Conservation (phyloP, 2,888 invertebrate species). For the Stictocephala bisonia region DNA sequence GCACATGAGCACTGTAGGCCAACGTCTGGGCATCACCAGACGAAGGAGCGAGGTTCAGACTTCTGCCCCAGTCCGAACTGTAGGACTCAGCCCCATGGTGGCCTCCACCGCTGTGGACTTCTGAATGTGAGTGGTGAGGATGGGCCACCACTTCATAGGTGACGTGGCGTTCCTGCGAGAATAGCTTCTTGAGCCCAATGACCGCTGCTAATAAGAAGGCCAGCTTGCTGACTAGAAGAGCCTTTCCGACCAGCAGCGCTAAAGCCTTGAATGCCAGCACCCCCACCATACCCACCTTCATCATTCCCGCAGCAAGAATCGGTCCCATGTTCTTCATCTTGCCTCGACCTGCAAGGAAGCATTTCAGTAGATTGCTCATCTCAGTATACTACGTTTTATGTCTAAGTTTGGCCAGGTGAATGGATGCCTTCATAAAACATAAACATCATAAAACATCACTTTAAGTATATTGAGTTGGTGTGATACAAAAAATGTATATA, state of each 20-base stretch:
- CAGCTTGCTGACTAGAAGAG: conserved; percentile 85
- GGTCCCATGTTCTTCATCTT: conserved; percentile 78
- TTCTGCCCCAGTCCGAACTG: conserved; percentile 72
- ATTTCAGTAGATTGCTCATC: too few relatives aligned
- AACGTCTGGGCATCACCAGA: conserved; percentile 68
- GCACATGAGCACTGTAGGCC: conserved; percentile 72
- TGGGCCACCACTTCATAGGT: conserved; percentile 82
- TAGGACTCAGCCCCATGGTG: conserved; percentile 66
- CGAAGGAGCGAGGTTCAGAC: conserved; percentile 55
- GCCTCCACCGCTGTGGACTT: conserved; percentile 60
- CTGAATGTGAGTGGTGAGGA: conserved; percentile 69
- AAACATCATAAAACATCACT: too few relatives aligned
- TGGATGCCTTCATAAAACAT: too few relatives aligned
- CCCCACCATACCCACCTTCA: conserved; percentile 85
- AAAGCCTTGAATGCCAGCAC: conserved; percentile 84
- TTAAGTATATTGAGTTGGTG: too few relatives aligned
- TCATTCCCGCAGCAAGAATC: conserved; percentile 78
- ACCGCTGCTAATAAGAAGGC: conserved; percentile 83
- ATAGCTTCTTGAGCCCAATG: conserved; percentile 84
- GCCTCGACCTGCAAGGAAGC: conserved; percentile 75
- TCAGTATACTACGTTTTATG: too few relatives aligned
- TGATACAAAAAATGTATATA: too few relatives aligned
- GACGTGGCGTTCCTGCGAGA: conserved; percentile 76
- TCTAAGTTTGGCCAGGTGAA: too few relatives aligned
- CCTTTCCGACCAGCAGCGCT: conserved; percentile 85